These are phyloP conservation scores for Ailurus styani DNA, from an alignment of 2,113 vertebrate genomes.

Conservation along the genomic window DNA sequence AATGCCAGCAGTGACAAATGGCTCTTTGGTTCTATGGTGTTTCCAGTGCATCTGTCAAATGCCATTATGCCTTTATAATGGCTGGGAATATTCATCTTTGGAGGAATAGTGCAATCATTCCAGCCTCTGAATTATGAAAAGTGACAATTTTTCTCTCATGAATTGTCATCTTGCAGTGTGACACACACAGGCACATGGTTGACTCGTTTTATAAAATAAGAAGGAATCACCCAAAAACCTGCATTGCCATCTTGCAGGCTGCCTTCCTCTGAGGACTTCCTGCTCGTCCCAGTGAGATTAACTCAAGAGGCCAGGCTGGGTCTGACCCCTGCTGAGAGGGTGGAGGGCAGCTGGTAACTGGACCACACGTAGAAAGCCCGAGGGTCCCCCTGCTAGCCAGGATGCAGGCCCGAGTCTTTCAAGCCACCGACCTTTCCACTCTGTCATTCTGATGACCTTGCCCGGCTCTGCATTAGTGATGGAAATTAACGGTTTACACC, in stretches of 20 bases:
- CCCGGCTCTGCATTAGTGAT: not conserved
- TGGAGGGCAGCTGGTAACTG: not conserved
- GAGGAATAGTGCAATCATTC: not conserved
- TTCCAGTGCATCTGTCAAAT: slow-evolving; percentile 39
- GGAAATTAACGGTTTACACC: not conserved
- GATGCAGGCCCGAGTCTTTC: fast-evolving
- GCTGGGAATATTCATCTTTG: not conserved
- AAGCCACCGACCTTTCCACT: fast-evolving
- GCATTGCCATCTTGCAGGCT: not conserved
- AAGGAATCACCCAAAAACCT: not conserved
- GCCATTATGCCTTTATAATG: not conserved
- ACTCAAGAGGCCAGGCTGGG: not conserved
- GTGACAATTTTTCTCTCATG: slow-evolving; percentile 1
- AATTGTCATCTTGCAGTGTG: not conserved
- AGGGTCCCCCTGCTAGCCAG: no score
- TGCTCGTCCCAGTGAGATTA: fast-evolving
- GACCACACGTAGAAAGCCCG: not conserved
- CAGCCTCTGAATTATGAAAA: slow-evolving; percentile 43
- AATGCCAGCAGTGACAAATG: slow-evolving; percentile 43
- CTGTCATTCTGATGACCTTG: not conserved
- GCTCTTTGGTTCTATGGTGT: not conserved
- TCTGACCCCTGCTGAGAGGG: fast-evolving
- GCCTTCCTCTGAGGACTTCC: not conserved
- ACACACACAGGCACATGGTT: not conserved
- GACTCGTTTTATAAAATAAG: slow-evolving; percentile 36